Percentiles rank a stretch among this genome's conserved stretches.
phyloP scores from a whole-genome alignment of 2,113 vertebrate genomes.

The Bagarius yarrelli region DNA sequence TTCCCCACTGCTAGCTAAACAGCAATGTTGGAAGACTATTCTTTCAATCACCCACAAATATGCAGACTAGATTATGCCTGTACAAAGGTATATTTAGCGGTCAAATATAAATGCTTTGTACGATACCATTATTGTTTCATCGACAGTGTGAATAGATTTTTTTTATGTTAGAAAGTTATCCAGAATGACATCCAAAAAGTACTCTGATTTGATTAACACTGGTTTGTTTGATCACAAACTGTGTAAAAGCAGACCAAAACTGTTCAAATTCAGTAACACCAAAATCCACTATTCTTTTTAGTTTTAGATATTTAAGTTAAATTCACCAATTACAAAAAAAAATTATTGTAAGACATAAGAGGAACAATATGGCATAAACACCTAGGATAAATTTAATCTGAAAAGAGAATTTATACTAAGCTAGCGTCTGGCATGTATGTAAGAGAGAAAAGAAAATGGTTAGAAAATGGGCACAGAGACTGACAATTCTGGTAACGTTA shows the following conservation, averaged over 20 bases:
- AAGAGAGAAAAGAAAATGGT: neutral
- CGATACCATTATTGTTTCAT: neutral
- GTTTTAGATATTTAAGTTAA: too few relatives aligned
- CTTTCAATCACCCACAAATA: conserved; percentile 18
- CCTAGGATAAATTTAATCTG: neutral
- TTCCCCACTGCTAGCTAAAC: neutral
- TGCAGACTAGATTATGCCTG: neutral
- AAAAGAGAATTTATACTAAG: neutral
- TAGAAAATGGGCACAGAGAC: neutral
- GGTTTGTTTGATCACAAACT: too few relatives aligned
- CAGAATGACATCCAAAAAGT: too few relatives aligned
- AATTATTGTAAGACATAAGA: neutral
- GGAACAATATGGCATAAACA: neutral
- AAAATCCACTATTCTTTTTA: neutral
- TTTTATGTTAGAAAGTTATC: neutral
- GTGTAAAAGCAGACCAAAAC: too few relatives aligned
- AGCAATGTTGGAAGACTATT: neutral
- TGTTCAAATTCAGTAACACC: too few relatives aligned
- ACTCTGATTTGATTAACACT: too few relatives aligned
- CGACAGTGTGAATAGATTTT: neutral
- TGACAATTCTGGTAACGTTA: neutral
- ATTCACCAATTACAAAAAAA: neutral
- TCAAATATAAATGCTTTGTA: neutral
- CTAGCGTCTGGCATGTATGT: too few relatives aligned
- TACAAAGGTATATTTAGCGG: neutral